These are phyloP conservation scores for Leptosomus discolor DNA, from an alignment of 2,113 vertebrate species.

Conservation along the genomic window DNA sequence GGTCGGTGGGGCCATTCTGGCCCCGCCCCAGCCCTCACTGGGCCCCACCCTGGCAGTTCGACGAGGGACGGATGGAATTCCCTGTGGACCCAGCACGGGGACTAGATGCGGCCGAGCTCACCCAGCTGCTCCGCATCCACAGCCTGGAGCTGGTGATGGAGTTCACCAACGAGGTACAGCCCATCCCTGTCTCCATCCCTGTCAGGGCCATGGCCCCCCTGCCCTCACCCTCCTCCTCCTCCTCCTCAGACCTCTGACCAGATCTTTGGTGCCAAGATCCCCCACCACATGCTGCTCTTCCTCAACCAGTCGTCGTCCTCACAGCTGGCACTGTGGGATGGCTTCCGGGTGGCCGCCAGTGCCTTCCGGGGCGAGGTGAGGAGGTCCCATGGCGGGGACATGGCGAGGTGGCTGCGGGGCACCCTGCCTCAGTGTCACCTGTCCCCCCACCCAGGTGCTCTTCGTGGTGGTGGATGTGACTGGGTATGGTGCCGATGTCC, in stretches of 20 bases:
- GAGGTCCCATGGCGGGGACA: rapidly evolving
- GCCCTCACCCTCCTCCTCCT: neutral
- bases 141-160: conserved; percentile 83
- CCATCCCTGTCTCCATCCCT: rapidly evolving
- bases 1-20: neutral
- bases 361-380: conserved; percentile 83
- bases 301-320: conserved; percentile 77
- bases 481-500: conserved; percentile 34
- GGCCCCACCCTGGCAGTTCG: conserved; percentile 69
- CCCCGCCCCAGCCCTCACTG: neutral
- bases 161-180: conserved; percentile 80
- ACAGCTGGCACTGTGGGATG: conserved; percentile 62
- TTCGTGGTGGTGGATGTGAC: conserved; percentile 82
- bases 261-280: conserved; percentile 83
- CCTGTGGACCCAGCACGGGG: conserved; percentile 57
- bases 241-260: conserved; percentile 71
- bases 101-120: conserved; percentile 72
- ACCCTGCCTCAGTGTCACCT: neutral
- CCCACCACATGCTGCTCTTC: conserved; percentile 87
- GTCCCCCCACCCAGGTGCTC: conserved; percentile 71
- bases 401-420: rapidly evolving
- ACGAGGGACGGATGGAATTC: conserved; percentile 82
- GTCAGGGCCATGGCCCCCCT: rapidly evolving
- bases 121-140: conserved; percentile 77
- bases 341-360: neutral